phyloP scores from a whole-genome alignment of 2,113 vertebrate genomes.

The Apaloderma vittatum region DNA sequence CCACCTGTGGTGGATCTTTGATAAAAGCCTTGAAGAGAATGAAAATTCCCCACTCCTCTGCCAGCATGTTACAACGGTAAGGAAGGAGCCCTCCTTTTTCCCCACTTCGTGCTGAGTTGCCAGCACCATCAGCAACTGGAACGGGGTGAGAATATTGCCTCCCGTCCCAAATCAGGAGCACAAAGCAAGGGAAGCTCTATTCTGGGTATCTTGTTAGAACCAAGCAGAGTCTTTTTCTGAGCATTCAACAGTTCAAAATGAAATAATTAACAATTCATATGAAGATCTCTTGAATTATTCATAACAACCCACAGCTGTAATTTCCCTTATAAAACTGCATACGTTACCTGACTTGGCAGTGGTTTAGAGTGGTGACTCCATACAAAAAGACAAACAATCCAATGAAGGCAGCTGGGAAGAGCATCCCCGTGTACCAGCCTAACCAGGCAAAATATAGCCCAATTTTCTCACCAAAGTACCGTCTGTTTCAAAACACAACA shows the following conservation, averaged over 20 bases:
- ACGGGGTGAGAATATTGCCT: background rate
- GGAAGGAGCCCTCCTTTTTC: background rate
- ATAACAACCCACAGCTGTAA: background rate
- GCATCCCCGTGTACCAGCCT: constrained; percentile 98
- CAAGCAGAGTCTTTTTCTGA: background rate
- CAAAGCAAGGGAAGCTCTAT: background rate
- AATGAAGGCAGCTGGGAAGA: constrained; percentile 94
- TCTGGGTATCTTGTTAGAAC: background rate
- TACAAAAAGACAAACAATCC: constrained; percentile 94
- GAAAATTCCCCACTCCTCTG: background rate
- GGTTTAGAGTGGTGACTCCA: constrained; percentile 90
- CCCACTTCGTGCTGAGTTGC: background rate
- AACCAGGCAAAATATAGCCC: constrained; percentile 97
- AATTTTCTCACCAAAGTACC: constrained; percentile 98
- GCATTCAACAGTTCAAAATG: background rate
- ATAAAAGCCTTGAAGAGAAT: background rate
- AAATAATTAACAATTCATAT: background rate
- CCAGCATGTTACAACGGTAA: background rate
- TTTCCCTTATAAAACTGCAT: background rate
- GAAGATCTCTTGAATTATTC: background rate
- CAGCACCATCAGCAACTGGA: background rate
- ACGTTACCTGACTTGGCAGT: constrained; percentile 94
- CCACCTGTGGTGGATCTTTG: background rate
- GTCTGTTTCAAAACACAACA: constrained; percentile 80
- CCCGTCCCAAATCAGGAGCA: background rate